A percentile compares a stretch with the other conserved stretches of the same genome.
Conservation (phyloP, 2,113 vertebrate genomes). For the Psettodes erumei region DNA sequence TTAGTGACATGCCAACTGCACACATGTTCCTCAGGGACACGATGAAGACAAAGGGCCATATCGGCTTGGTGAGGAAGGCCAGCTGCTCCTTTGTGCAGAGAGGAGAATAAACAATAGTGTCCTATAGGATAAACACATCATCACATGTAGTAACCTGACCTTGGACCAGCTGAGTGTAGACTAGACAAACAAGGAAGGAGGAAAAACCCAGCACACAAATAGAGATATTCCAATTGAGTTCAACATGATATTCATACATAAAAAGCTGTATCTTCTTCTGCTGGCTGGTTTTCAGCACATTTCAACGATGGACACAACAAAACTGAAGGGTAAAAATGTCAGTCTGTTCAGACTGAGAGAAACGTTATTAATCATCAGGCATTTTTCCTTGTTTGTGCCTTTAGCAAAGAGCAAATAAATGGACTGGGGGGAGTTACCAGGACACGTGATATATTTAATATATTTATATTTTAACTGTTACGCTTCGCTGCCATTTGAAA, state of each 20-base stretch:
- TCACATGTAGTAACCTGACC: constrained; percentile 17
- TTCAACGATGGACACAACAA: neutral
- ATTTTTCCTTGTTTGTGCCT: neutral
- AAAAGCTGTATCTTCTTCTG: neutral
- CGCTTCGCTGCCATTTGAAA: neutral
- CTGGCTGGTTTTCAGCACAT: neutral
- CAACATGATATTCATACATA: neutral
- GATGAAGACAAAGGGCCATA: constrained; percentile 38
- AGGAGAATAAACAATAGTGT: constrained; percentile 54
- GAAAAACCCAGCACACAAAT: neutral
- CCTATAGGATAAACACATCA: constrained; percentile 34
- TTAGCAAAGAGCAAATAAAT: neutral
- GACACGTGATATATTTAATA: neutral
- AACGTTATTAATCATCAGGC: neutral
- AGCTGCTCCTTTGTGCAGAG: constrained; percentile 53
- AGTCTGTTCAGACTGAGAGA: neutral
- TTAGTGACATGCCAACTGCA: constrained; percentile 25
- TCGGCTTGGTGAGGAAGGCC: constrained; percentile 23
- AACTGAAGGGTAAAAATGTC: neutral
- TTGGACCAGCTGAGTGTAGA: constrained; percentile 7
- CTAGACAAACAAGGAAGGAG: neutral
- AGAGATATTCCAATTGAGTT: neutral
- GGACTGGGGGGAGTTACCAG: neutral
- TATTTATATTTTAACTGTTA: neutral
- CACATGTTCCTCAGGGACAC: constrained; percentile 27